Evolutionary conservation across 2,113 vertebrate species (phyloP), one percentile per base, ranked within the genome.

Genomic region (Aptenodytes forsteri): DNA sequence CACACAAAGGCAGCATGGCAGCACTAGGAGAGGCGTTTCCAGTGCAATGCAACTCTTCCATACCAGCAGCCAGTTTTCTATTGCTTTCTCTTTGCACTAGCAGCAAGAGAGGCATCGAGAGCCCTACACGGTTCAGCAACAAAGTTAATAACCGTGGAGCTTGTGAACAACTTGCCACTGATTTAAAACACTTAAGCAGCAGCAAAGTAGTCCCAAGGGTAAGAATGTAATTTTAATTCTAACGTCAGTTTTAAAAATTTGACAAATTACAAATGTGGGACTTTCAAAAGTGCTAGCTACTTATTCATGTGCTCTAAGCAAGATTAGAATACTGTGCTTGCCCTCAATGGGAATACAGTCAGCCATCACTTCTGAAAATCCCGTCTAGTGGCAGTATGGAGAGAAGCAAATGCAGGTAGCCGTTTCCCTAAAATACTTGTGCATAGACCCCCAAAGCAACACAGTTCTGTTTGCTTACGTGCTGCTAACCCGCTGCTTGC

Each of bases 401-500:
- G 1, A 85, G 44, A 36, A 29, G 61, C 23, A 77, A 89, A 13
- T 3, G 44, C 36, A 87, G n/a, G 65, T 10, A 77, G 52, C 36
- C 4, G 3, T 34, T 18, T 44, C 44, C 55, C 78, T 50, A 61
- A 36, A 55, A 49, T 9, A 11, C 16, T 14, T 15, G 47, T 61
- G 65, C 22, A 29, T 2, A 50, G 81, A 47, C 42, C 52, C 52
- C 62, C 91, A 65, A 12, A 49, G 36, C 54, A 17, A 70, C 21
- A 20, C 3, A n/a, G 47, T 44, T 38, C 16, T 8, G 83, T 78
- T 66, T 50, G 99, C 99, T 99, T 98, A 99, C 99, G 98, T 98
- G 99, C 99, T 85, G 99, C 99, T 67, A 99, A 97, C 18, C 99
- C 99, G 4, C 99, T 99, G 98, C 99, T 99, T 13, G 99, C 99